Percentiles rank a stretch among this genome's conserved stretches.
phyloP scores from a whole-genome alignment of 2,888 invertebrate genomes.

The Dyspetes luteomarginatus region DNA sequence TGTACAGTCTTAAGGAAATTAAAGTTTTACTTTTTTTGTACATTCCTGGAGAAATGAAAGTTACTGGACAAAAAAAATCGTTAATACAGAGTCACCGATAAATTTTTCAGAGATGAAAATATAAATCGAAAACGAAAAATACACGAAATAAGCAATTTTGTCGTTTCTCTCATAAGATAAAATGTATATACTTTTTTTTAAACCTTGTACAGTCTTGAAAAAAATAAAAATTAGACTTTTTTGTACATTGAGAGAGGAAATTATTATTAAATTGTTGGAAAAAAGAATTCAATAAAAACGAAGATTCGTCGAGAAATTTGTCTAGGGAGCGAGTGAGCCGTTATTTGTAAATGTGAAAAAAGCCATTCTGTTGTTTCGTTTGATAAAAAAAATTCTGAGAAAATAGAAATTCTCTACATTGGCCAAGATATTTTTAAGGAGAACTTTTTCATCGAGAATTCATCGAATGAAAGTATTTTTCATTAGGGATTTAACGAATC shows the following conservation, averaged over 20 bases:
- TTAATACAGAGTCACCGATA: not conserved
- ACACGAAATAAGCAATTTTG: no score
- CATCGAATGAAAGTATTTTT: no score
- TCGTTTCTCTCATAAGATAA: no score
- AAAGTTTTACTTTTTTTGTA: conserved; percentile 34
- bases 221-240: conserved; percentile 1
- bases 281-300: not conserved
- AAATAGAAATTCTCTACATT: no score
- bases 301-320: not conserved
- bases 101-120: no score
- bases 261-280: not conserved
- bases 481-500: no score
- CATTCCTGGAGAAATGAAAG: not conserved
- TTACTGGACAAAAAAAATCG: not conserved
- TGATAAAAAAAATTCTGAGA: no score
- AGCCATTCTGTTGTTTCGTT: not conserved
- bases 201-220: not conserved
- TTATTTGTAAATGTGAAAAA: no score
- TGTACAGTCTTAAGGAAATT: conserved; percentile 48
- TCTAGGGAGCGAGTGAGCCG: no score
- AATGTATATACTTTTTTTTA: no score
- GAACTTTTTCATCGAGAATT: not conserved
- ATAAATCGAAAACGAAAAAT: no score
- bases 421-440: not conserved
- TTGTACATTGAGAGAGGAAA: conserved; percentile 19